Base-by-base conservation (phyloP, 1,140 invertebrate genomes). In the Euura saliciscinereae region DNA sequence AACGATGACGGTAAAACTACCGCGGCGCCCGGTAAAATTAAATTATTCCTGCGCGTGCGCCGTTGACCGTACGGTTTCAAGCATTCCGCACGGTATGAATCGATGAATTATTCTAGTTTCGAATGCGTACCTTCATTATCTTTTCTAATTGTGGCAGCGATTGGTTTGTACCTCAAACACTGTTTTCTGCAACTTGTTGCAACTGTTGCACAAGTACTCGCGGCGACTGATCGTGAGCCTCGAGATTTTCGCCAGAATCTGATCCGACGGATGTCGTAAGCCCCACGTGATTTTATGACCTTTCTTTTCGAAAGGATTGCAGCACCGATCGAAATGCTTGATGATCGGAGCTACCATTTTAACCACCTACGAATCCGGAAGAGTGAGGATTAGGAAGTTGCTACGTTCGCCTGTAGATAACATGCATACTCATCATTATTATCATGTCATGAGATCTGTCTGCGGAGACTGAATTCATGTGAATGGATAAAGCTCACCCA, bases 301-400 rank as follows among this genome's bases (percentile, higher is more conserved):
- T 51, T 51, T 51, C 46, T 51, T 51, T 51, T n/a, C 46, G 46
- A 51, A 51, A 51, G 46, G 46, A 51, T 51, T 51, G 46, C 46
- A 51, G 46, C 46, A 51, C 46, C 46, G 46, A 51, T 51, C 46
- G 46, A 51, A 51, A n/a, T 51, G 46, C 46, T 51, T 51, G 7
- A 2, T 51, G 46, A 7, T n/a, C n/a, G 46, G 46, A 51, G 46
- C 7, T 51, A 51, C 46, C 46, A 51, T 51, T 51, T 51, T 51
- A 7, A n/a, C n/a, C 46, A 51, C 46, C 46, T 51, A 51, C 7
- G 46, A 51, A 51, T 51, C n/a, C 46, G 46, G 46, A 51, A 51
- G 7, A 51, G 46, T 51, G 46, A 51, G 46, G 46, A 51, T 51
- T n/a, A 51, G 46, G 11, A n/a, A 51, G 11, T 51, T 51, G 46